Percentiles rank a stretch among this genome's conserved stretches.
Conservation (phyloP, 2,888 invertebrate genomes). For the Scaeva pyrastri region DNA sequence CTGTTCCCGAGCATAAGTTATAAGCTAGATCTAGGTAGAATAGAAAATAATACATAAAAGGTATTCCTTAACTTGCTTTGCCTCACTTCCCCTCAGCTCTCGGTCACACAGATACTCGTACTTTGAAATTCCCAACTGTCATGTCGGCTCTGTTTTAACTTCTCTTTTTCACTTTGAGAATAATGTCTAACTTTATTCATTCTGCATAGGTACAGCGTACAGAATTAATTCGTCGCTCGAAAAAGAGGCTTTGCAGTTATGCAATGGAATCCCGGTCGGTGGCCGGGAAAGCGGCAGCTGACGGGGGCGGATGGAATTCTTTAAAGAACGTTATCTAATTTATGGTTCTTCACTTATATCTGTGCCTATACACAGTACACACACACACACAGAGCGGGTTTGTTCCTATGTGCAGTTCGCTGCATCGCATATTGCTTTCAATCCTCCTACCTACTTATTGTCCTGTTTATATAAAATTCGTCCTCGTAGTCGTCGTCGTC, state of each 20-base stretch:
- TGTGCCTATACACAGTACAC: not conserved
- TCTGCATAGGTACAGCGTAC: conserved; percentile 35
- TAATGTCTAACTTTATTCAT: conserved; percentile 59
- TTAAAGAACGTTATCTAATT: conserved; percentile 70
- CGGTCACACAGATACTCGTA: not conserved
- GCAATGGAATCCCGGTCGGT: conserved; percentile 25
- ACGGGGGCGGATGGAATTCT: conserved; percentile 57
- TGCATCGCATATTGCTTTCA: conserved; percentile 52
- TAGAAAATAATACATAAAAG: not conserved
- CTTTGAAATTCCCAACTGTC: conserved; percentile 62
- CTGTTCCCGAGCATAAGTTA: too few species aligned
- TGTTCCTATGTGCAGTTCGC: conserved; percentile 25
- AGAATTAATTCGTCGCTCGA: conserved; percentile 36
- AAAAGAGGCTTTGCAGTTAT: conserved; percentile 61
- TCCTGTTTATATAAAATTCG: conserved; percentile 49
- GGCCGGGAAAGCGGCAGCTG: conserved; percentile 7
- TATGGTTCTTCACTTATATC: conserved; percentile 43
- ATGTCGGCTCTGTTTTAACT: conserved; percentile 46
- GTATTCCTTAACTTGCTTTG: too few species aligned
- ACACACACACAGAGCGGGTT: not conserved
- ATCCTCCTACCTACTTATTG: conserved; percentile 48
- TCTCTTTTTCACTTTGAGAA: conserved; percentile 9
- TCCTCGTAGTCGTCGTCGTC: conserved; percentile 39
- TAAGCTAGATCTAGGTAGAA: not conserved
- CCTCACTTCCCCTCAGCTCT: too few species aligned